Evolutionary conservation across 2,113 vertebrate species (phyloP).

Genomic region (Ramphastos sulfuratus): DNA sequence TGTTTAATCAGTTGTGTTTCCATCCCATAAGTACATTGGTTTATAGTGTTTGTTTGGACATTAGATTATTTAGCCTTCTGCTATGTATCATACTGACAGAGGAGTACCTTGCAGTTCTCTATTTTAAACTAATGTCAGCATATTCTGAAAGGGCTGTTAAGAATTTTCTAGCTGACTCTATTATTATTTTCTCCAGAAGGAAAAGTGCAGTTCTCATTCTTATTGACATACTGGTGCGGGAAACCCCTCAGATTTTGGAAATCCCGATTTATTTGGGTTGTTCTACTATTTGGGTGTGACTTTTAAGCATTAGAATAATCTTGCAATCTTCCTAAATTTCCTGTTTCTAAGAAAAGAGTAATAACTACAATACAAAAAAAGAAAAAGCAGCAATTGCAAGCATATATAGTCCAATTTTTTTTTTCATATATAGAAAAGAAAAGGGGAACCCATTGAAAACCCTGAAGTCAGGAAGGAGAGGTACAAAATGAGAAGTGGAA

Average conservation of each 20-base stretch:
- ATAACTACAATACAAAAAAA: not conserved
- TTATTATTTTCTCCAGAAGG: not conserved
- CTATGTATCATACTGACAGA: not conserved
- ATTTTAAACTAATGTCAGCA: not conserved
- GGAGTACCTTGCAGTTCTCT: not conserved
- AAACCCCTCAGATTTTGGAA: not conserved
- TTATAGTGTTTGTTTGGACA: not conserved
- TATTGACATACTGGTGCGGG: not conserved
- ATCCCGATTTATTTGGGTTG: not conserved
- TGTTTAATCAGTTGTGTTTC: constrained; percentile 20
- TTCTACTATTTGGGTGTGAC: not conserved
- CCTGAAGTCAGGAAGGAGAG: not conserved
- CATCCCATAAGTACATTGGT: not conserved
- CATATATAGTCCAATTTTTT: not conserved
- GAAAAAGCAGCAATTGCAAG: not conserved
- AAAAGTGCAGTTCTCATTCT: not conserved
- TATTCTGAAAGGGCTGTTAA: not conserved
- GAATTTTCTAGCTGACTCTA: not conserved
- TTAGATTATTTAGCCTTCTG: not conserved
- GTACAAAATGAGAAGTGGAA: not conserved
- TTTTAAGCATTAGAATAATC: not conserved
- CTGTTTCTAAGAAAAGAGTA: not conserved
- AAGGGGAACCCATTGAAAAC: not conserved
- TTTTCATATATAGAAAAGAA: not conserved
- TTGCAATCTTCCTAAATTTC: not conserved